phyloP scores from a whole-genome alignment of 2,113 vertebrate species.

The Tympanuchus pallidicinctus region DNA sequence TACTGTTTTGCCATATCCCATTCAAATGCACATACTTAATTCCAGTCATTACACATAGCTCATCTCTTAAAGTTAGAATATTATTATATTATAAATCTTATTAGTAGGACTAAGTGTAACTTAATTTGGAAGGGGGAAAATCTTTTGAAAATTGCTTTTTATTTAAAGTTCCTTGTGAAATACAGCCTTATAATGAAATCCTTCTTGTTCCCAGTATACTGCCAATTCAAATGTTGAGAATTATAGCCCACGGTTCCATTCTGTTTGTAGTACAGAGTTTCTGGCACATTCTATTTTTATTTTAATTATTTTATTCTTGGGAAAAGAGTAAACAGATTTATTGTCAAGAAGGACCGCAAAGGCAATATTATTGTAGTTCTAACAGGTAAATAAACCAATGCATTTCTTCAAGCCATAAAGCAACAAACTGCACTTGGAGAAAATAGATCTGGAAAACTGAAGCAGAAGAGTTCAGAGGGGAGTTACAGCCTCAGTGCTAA shows the following conservation, averaged over 20 bases:
- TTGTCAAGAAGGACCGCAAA: constrained; percentile 61
- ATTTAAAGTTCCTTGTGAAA: constrained; percentile 70
- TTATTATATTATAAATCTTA: neutral
- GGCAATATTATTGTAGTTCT: constrained; percentile 75
- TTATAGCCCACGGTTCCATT: constrained; percentile 63
- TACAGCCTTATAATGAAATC: constrained; percentile 67
- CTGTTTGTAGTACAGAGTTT: constrained; percentile 69
- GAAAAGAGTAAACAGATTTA: constrained; percentile 75
- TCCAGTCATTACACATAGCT: neutral
- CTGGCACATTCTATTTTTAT: constrained; percentile 68
- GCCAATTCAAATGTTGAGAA: constrained; percentile 67
- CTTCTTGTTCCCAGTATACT: constrained; percentile 64
- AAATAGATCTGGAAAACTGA: constrained; percentile 62
- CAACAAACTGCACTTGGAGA: constrained; percentile 55
- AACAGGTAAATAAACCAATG: constrained; percentile 77
- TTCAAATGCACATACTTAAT: neutral
- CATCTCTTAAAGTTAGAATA: neutral
- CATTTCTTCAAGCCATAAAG: constrained; percentile 70
- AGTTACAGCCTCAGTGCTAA: constrained; percentile 14
- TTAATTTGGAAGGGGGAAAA: constrained; percentile 1
- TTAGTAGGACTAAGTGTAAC: neutral
- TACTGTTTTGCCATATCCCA: neutral
- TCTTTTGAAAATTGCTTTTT: constrained; percentile 29
- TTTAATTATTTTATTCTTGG: constrained; percentile 78
- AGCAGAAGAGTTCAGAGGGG: constrained; percentile 31